Conservation (phyloP, 2,888 invertebrate species). For the Tinea pellionella region DNA sequence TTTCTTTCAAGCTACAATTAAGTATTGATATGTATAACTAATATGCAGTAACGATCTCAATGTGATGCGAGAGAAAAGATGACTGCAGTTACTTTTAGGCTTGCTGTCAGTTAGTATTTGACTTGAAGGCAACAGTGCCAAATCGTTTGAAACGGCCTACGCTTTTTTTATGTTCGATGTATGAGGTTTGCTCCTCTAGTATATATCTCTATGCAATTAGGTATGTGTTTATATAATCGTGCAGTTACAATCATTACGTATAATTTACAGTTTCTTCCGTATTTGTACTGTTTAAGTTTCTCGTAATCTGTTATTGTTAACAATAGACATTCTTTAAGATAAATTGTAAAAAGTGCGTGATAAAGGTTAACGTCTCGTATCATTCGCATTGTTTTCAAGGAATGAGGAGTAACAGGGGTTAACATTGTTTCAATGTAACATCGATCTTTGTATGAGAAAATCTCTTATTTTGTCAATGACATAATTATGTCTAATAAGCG, state of each 20-base stretch:
- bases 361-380: background rate
- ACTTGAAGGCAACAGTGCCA: no score
- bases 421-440: background rate
- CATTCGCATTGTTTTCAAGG: background rate
- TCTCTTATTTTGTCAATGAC: no score
- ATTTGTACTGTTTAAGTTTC: background rate
- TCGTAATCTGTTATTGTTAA: background rate
- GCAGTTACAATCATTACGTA: background rate
- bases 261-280: background rate
- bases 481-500: no score
- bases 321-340: background rate
- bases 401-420: background rate
- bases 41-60: no score
- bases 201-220: background rate
- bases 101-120: no score
- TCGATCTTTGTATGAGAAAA: background rate
- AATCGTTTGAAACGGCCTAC: no score
- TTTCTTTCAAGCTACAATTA: no score
- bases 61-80: no score
- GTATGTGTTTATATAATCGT: background rate
- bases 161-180: no score
- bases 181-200: no score
- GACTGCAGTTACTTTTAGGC: no score
- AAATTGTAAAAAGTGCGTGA: background rate
- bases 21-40: no score